A percentile compares a stretch with the other conserved stretches of the same genome.
phyloP scores from a whole-genome alignment of 2,113 vertebrate genomes.

The Tupaia chinensis region DNA sequence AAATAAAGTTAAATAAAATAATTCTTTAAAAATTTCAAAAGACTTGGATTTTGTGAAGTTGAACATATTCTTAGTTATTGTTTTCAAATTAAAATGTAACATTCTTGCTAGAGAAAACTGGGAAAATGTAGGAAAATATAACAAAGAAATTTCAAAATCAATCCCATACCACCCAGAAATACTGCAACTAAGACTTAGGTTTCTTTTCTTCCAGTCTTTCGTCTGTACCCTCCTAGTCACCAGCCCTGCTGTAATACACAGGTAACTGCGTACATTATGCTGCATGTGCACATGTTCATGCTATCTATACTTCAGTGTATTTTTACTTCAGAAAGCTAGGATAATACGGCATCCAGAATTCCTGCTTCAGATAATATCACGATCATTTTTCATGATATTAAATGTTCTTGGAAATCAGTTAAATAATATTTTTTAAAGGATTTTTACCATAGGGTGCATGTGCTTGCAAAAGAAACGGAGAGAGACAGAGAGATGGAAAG shows the following conservation, averaged over 20 bases:
- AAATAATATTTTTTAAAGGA: background rate
- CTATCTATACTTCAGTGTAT: background rate
- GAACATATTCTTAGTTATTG: background rate
- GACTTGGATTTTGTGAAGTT: background rate
- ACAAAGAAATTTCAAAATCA: background rate
- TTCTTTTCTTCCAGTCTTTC: background rate
- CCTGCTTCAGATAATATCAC: background rate
- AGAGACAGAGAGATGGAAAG: too few species aligned
- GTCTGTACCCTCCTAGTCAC: background rate
- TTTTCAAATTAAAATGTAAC: constrained; percentile 16
- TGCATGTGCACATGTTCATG: background rate
- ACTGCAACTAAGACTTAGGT: background rate
- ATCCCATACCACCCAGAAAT: constrained; percentile 32
- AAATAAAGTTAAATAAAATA: too few species aligned
- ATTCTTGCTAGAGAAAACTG: background rate
- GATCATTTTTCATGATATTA: background rate
- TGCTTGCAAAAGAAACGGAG: too few species aligned
- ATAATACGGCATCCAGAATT: background rate
- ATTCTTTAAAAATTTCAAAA: too few species aligned
- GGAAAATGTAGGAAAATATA: background rate
- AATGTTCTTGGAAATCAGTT: background rate
- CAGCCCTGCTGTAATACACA: background rate
- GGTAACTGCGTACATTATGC: background rate
- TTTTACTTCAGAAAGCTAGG: background rate
- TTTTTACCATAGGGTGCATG: background rate